phyloP scores from a whole-genome alignment of 1,140 invertebrate species.

The Chrysomallon squamiferum region DNA sequence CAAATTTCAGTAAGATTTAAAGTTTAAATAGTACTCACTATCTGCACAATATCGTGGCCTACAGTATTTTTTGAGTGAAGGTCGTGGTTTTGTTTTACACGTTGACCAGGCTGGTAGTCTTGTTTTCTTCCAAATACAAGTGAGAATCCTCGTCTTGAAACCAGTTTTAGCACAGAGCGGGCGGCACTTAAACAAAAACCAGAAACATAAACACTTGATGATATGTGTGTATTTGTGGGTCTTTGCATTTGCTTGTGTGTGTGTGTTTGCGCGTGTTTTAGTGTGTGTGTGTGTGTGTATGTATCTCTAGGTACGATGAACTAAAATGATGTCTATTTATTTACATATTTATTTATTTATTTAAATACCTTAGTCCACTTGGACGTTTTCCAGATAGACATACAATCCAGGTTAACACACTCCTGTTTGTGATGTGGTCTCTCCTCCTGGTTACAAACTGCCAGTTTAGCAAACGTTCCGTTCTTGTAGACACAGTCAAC shows the following conservation, averaged over 20 bases:
- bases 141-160: constrained; percentile 24
- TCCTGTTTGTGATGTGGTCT: constrained; percentile 13
- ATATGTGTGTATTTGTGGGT: no score
- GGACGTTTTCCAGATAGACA: constrained; percentile 31
- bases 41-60: constrained; percentile 15
- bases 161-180: constrained; percentile 23
- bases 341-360: no score
- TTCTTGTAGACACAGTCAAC: constrained; percentile 16
- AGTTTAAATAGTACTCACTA: background rate
- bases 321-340: no score
- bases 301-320: no score
- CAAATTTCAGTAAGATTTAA: background rate
- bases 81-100: constrained; percentile 22
- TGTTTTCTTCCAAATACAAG: constrained; percentile 31
- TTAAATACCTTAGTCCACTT: constrained; percentile 34
- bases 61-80: constrained; percentile 24
- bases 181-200: constrained; percentile 21
- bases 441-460: background rate
- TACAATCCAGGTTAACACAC: constrained; percentile 27
- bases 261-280: no score
- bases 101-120: constrained; percentile 22
- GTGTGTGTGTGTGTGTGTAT: no score
- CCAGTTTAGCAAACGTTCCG: constrained; percentile 2
- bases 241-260: no score
- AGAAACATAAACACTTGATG: background rate